Evolutionary conservation across 2,888 invertebrate genomes (phyloP).

Genomic region (Drosophila mettleri): DNA sequence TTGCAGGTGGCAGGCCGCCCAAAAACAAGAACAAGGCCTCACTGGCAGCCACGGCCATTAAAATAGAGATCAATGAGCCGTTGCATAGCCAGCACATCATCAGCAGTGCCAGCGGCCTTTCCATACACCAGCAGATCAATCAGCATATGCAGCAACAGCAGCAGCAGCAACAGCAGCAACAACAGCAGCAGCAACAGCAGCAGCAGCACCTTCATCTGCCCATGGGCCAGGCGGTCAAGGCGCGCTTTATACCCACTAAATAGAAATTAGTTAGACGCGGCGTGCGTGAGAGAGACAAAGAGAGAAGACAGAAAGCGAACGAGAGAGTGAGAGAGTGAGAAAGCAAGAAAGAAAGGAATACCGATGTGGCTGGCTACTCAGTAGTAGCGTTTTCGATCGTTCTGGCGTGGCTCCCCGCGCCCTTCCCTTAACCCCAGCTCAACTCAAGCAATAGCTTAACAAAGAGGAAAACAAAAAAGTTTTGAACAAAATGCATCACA

Average conservation of each 20-base stretch:
- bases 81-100: constrained; percentile 82
- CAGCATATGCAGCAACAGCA: constrained; percentile 81
- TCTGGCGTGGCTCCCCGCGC: constrained; percentile 25
- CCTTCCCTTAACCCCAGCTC: neutral
- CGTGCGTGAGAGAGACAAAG: constrained; percentile 5
- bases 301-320: constrained; percentile 3
- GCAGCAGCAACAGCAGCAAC: constrained; percentile 75
- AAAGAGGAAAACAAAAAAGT: constrained; percentile 8
- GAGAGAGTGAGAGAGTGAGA: constrained; percentile 14
- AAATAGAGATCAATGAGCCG: constrained; percentile 83
- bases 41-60: constrained; percentile 80
- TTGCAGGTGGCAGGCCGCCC: constrained; percentile 83
- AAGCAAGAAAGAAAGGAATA: neutral
- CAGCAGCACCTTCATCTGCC: constrained; percentile 78
- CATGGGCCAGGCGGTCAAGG: constrained; percentile 82
- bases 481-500: constrained; percentile 53
- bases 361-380: constrained; percentile 6
- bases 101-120: constrained; percentile 82
- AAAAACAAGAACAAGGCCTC: constrained; percentile 83
- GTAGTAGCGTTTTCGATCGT: constrained; percentile 39
- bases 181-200: constrained; percentile 70
- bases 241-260: constrained; percentile 84
- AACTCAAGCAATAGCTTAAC: constrained; percentile 44
- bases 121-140: constrained; percentile 83
- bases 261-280: constrained; percentile 52